Evolutionary conservation across 2,888 invertebrate genomes (phyloP), one percentile per base, ranked within the genome.

Genomic region (Empis livida): DNA sequence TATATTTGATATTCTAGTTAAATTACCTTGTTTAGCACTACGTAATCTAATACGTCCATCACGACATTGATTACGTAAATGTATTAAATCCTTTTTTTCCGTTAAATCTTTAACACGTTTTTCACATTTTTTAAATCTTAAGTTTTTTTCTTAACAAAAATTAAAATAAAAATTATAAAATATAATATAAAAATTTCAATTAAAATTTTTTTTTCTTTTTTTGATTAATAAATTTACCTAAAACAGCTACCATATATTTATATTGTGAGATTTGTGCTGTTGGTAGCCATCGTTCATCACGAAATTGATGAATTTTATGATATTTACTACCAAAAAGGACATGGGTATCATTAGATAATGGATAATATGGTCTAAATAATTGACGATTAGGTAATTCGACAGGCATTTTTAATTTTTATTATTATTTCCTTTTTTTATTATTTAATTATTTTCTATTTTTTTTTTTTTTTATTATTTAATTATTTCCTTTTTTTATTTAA

Each of bases 201-300:
- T n/a, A n/a, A n/a, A n/a, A n/a, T n/a, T n/a, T n/a, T n/a, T 10
- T 13, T 32, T 32, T 16, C 4, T 16, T 3, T 40, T 20, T 20
- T 40, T 20, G 20, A n/a, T 20, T 5, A 20, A 20, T 20, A 20
- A 20, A 54, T 58, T 54, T 54, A 67, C 68, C 55, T 39, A 68
- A 51, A 32, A 67, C 54, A 50, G 63, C 57, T 2, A 61, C 52
- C 65, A 64, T 61, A 42, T 57, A 62, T 51, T 58, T 59, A 55
- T 59, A 68, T 53, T 68, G 61, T 15, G 61, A 59, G 5, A 59
- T 62, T 45, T 64, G 43, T 2, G 61, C 58, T 20, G 52, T 57
- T 15, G 62, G 60, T 0, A 63, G 60, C 69, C 69, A 69, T 11
- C 59, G 58, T 2, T 62, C 54, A 45, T 67, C 66, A 13, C 61